Evolutionary conservation across 2,888 invertebrate species (phyloP).

Genomic region (Heliconius ismenius): DNA sequence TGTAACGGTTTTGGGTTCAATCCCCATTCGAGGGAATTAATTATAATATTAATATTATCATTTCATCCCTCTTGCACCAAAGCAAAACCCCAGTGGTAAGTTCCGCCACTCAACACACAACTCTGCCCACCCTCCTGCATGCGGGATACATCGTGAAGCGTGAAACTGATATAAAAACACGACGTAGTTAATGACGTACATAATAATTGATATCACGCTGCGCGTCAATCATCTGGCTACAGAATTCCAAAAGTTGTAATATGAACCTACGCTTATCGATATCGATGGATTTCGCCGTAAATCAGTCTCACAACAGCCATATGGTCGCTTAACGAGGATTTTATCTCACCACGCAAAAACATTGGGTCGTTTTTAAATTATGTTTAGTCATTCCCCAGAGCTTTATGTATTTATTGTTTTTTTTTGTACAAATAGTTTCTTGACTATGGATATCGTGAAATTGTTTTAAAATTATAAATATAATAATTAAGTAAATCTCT

Average conservation of each 20-base stretch:
- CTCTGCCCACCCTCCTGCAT: too few relatives aligned
- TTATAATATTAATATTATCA: too few relatives aligned
- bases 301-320: slow-evolving; percentile 40
- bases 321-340: slow-evolving; percentile 48
- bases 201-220: not conserved
- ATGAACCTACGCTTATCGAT: slow-evolving; percentile 37
- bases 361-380: slow-evolving; percentile 5
- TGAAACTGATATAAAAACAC: too few relatives aligned
- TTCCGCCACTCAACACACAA: too few relatives aligned
- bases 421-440: too few relatives aligned
- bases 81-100: too few relatives aligned
- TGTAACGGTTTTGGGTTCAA: too few relatives aligned
- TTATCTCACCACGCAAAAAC: slow-evolving; percentile 50
- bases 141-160: too few relatives aligned
- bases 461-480: not conserved
- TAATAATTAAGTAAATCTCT: not conserved
- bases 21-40: too few relatives aligned
- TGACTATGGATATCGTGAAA: not conserved
- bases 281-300: slow-evolving; percentile 40
- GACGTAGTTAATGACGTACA: slow-evolving; percentile 1
- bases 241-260: slow-evolving; percentile 34
- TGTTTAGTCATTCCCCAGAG: not conserved
- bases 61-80: too few relatives aligned
- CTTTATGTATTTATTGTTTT: not conserved
- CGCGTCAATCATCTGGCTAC: slow-evolving; percentile 3